Evolutionary conservation across 2,113 vertebrate genomes (phyloP).

Genomic region (Myanophis thanlyinensis): DNA sequence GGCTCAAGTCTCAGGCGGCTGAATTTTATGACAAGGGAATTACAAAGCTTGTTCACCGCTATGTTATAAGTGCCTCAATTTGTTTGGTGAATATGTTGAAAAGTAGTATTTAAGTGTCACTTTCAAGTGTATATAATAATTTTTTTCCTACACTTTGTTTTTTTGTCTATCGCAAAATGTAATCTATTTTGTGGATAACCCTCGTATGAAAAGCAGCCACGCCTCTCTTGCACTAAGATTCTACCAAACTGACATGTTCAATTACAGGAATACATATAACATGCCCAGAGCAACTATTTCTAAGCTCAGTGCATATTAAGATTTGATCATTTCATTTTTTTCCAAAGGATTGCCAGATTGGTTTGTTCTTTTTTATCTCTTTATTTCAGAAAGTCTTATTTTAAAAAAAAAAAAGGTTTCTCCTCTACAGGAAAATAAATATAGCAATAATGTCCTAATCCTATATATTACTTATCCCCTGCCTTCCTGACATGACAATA

Average conservation of each 20-base stretch:
- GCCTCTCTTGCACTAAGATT: background rate
- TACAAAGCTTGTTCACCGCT: no score
- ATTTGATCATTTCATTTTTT: background rate
- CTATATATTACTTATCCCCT: background rate
- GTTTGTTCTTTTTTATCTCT: background rate
- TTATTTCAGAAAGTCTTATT: background rate
- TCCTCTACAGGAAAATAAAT: background rate
- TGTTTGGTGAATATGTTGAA: no score
- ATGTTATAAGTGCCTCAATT: no score
- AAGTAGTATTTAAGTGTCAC: no score
- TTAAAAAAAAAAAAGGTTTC: background rate
- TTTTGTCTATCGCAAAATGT: no score
- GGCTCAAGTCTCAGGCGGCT: no score
- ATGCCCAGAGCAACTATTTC: background rate
- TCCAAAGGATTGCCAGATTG: no score
- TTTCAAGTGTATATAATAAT: no score
- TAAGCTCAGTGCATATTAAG: no score
- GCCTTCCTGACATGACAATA: slow-evolving; percentile 17
- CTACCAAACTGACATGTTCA: background rate
- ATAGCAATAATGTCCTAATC: background rate
- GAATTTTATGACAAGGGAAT: no score
- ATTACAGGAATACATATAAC: background rate
- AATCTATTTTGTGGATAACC: no score
- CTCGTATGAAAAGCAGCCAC: background rate
- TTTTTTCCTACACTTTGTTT: no score